phyloP scores from a whole-genome alignment of 2,113 vertebrate species.

The Tachuris rubrigastra region DNA sequence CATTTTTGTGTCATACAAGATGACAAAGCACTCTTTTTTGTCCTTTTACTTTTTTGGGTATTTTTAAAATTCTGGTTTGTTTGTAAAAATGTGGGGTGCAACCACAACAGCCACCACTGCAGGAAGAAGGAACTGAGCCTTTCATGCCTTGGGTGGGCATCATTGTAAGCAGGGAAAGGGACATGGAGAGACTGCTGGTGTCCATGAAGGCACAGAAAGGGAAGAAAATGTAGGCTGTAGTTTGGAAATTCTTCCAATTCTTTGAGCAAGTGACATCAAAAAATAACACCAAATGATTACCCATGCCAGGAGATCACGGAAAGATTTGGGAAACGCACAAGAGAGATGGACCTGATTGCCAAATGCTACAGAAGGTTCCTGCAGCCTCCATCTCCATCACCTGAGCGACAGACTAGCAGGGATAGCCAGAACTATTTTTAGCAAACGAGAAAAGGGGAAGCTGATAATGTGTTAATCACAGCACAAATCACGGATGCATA shows the following conservation, averaged over 20 bases:
- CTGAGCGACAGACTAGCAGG: slow-evolving; percentile 63
- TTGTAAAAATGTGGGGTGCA: background rate
- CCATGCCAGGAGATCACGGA: background rate
- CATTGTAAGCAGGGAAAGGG: background rate
- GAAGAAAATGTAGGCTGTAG: background rate
- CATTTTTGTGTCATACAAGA: background rate
- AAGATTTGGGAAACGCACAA: background rate
- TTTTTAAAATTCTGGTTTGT: background rate
- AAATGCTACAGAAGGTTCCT: slow-evolving; percentile 61
- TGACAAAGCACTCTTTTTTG: background rate
- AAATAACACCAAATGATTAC: background rate
- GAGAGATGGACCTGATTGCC: slow-evolving; percentile 16
- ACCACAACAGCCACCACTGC: background rate
- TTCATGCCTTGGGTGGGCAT: background rate
- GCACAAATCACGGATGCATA: slow-evolving; percentile 50
- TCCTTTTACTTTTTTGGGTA: background rate
- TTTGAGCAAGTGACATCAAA: background rate
- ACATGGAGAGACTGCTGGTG: background rate
- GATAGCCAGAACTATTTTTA: slow-evolving; percentile 67
- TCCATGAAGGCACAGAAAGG: background rate
- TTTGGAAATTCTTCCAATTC: background rate
- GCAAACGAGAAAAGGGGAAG: slow-evolving; percentile 52
- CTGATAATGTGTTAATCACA: slow-evolving; percentile 71
- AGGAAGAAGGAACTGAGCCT: background rate
- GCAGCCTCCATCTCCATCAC: slow-evolving; percentile 61